Base-by-base conservation (phyloP, 1,140 invertebrate species). In the Drosophila tristis region DNA sequence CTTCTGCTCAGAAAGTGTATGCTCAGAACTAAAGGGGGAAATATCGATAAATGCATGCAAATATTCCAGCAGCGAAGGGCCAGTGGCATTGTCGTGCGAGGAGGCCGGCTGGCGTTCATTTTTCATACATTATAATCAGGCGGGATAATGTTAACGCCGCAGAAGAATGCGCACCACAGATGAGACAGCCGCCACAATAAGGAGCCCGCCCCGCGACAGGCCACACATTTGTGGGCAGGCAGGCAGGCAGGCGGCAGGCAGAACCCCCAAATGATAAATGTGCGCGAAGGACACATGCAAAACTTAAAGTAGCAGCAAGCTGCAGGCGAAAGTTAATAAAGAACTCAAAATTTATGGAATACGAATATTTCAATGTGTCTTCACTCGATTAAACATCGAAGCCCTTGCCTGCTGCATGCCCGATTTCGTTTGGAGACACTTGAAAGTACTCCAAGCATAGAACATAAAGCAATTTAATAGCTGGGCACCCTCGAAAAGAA, bases 401-500 rank as follows among this genome's bases (percentile, higher is more conserved):
- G 26, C 44, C 39, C 29, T 25, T 48, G 15, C 26, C 20, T 39
- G 5, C 26, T 39, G 57, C 50, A 44, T 31, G 42, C 43, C 8
- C 20, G 15, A 11, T 35, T 71, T 51, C 7, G 45, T 48, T 60
- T 42, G 35, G 9, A 56, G 48, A n/a, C 54, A 77, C 49, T 86
- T 77, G 65, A 77, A 78, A 72, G 54, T 65, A 89, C 75, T 67
- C 74, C 70, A 65, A 89, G 78, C 84, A 61, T 68, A n/a, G 45
- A 71, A 71, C 74, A 87, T 87, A 87, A 87, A 87, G 65, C 84
- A 79, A 78, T 86, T 89, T 87, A 73, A 86, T 86, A 65, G 48
- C 16, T 16, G 16, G 16, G 16, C 0, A 72, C 48, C 60, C 15
- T 25, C 29, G 43, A 55, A 29, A 63, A 48, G n/a, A 60, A 23